phyloP scores from a whole-genome alignment of 2,888 invertebrate species.

The Autographa pulchrina region DNA sequence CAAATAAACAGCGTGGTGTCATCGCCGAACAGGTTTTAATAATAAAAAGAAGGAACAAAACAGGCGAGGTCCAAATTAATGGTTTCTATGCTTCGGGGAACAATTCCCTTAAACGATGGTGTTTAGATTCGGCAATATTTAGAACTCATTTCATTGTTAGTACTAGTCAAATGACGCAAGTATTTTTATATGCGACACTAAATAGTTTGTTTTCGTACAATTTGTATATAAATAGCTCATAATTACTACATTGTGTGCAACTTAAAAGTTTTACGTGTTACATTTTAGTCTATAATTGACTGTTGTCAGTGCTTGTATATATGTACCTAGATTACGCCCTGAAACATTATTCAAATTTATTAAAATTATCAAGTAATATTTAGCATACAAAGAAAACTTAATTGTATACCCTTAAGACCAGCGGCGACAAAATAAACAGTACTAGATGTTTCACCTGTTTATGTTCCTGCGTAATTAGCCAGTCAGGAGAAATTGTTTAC shows the following conservation, averaged over 20 bases:
- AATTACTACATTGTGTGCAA: neutral
- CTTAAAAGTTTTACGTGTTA: neutral
- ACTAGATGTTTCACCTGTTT: conserved; percentile 17
- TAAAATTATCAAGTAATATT: conserved; percentile 20
- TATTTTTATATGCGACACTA: neutral
- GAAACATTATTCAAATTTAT: conserved; percentile 17
- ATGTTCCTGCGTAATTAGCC: conserved; percentile 1
- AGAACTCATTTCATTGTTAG: neutral
- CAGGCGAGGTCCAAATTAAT: conserved; percentile 9
- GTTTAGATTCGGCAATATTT: too few species aligned
- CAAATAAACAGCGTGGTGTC: conserved; percentile 1
- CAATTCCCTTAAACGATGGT: too few species aligned
- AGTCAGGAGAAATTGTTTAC: conserved; percentile 8
- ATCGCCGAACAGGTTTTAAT: neutral
- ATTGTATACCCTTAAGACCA: conserved; percentile 4
- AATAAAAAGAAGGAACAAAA: neutral
- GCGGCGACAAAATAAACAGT: conserved; percentile 14
- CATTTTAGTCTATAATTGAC: neutral
- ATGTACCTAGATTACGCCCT: neutral
- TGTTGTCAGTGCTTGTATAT: neutral
- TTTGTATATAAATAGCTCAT: conserved; percentile 1
- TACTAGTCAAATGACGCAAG: neutral
- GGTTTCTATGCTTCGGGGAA: neutral
- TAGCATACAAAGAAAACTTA: conserved; percentile 31
- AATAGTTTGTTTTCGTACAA: neutral